Base-by-base conservation (phyloP, 2,797 vertebrate genomes). In the Falco columbarius region DNA sequence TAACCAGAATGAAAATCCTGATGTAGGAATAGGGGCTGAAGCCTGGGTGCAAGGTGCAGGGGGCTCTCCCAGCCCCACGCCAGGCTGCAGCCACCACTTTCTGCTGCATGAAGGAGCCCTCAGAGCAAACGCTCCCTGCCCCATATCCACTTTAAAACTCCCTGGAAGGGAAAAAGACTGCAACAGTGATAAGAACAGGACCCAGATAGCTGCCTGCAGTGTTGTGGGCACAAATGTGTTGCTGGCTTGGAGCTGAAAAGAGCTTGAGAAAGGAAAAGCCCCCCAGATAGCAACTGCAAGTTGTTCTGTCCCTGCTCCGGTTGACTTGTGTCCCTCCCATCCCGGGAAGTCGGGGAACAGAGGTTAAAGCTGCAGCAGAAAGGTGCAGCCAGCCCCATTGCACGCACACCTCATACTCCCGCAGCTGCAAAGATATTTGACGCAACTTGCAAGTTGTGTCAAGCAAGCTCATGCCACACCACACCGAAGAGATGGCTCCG, bases 401-500 rank as follows among this genome's bases (percentile, higher is more conserved):
- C 49, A 30, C 56, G 5, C 27, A 20, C 3, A 1, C 14, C 29
- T 30, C 54, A 2, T 0, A 0, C 2, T 71, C 12, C 62, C 1
- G 1, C 1, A 5, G 61, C 47, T 38, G 27, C 27, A 5, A 26
- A 27, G 66, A 38, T 38, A 8, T 38, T 38, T 38, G 36, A 38
- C 36, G 36, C 36, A 38, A 38, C 36, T 38, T 38, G 36, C 36
- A 38, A 38, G 36, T 7, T 27, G 30, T 15, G 71, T 1, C 38
- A 5, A 2, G 22, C 0, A 2, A 20, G 23, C 36, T 26, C 5
- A 0, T 3, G 11, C 7, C 63, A 24, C 24, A 4, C 14, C 36
- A 14, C 49, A 2, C 11, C 3, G 6, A 0, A 32, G 36, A 2
- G 27, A 3, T 6, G 29, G 61, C 62, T 9, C 52, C 2, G 4